Percentiles rank a stretch among this genome's conserved stretches.
Evolutionary conservation across 2,888 invertebrate genomes (phyloP).

Genomic region (Pilophorus perplexus): DNA sequence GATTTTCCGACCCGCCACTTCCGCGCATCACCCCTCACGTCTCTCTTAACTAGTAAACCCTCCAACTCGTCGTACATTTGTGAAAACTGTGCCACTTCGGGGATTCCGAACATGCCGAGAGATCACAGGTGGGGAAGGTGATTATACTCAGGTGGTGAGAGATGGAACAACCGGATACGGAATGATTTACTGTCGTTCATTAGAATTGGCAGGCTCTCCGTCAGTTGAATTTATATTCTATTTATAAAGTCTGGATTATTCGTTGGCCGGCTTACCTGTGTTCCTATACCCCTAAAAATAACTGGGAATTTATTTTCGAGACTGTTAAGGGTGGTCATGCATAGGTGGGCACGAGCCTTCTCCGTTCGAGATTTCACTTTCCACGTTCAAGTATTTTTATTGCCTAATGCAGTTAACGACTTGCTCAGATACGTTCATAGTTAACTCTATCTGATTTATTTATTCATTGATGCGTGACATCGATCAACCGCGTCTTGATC

Average conservation of each 20-base stretch:
- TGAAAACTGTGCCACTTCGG: neutral
- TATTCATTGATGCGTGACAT: too few species aligned
- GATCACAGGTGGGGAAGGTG: neutral
- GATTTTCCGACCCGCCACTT: constrained; percentile 15
- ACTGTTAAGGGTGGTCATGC: neutral
- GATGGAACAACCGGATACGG: constrained; percentile 3
- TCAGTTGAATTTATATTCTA: neutral
- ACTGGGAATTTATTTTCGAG: neutral
- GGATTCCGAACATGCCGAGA: neutral
- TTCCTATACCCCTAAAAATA: neutral
- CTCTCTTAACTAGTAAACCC: neutral
- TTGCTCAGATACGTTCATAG: too few species aligned
- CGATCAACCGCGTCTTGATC: too few species aligned
- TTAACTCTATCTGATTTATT: too few species aligned
- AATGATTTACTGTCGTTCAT: constrained; percentile 5
- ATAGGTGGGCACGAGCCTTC: too few species aligned
- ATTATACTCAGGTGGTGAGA: constrained; percentile 7
- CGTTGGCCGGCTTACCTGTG: constrained; percentile 5
- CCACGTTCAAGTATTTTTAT: too few species aligned
- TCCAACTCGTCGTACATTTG: constrained; percentile 11
- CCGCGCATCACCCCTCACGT: neutral
- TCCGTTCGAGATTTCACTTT: too few species aligned
- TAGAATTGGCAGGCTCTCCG: neutral
- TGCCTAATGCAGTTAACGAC: too few species aligned
- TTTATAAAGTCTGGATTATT: neutral